Base-by-base conservation (phyloP, 2,888 invertebrate genomes). In the Gymnocheta viridis region DNA sequence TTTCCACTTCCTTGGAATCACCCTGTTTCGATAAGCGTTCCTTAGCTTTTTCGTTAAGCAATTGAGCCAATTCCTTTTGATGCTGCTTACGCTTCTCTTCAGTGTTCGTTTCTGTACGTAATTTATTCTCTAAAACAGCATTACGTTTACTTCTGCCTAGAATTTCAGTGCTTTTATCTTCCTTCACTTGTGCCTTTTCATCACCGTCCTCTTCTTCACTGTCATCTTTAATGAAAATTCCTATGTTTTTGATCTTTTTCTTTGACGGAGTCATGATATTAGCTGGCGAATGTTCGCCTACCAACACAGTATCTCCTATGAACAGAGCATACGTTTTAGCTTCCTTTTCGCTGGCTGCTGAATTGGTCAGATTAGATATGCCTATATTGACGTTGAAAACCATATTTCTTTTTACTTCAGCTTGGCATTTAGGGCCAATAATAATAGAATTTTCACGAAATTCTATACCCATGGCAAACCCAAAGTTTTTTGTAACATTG, bases 381-480 rank as follows among this genome's bases (percentile, higher is more conserved):
- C 99, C 99, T 86, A 99, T 95, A 89, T 97, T 98, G 9, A 99
- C 94, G 91, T 99, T 99, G 90, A 99, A 99, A 0, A 98, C 95
- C 99, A 99, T 99, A 73, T 98, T 98, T 92, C 98, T 98, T 88
- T 95, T 96, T 0, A 96, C 95, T 2, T 94, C 91, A 1, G 95
- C 94, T 51, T 94, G 94, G 14, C 96, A 96, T 93, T 99, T 99
- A 0, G 97, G 96, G 0, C 97, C 97, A 89, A 99, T 97, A 0
- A 98, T 94, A 76, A 99, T 93, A 0, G 98, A 96, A 87, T 97
- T 97, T 92, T 99, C 99, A 76, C 99, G 95, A 91, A 99, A 99
- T 91, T 99, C 99, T 87, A 99, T 97, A 7, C 99, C 99, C 95
- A 97, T 99, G 0, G 95, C 98, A 93, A 99, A 99, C 93, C 99